Evolutionary conservation across 2,113 vertebrate genomes (phyloP), one percentile per base, ranked within the genome.

Genomic region (Sceloporus undulatus): DNA sequence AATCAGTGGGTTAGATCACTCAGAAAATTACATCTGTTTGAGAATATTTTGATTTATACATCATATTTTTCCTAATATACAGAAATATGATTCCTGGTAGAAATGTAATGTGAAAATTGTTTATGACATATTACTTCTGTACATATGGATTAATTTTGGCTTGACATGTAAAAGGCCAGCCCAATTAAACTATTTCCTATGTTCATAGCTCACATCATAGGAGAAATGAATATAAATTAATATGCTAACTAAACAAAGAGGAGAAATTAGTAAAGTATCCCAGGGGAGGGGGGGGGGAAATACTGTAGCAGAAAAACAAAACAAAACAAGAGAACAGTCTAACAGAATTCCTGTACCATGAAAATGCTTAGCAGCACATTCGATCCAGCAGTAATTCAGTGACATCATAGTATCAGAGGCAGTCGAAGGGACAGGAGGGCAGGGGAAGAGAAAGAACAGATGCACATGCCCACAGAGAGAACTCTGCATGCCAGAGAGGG

Each of bases 281-380:
- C 8, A 11, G 52, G 42, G 5, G 10, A 14, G 8, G 21, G 21
- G 8, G 21, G 21, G 14, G 13, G 34, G 25, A 5, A 13, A 18
- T 85, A 14, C 56, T 40, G 27, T 27, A 85, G 70, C 56, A 8
- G 18, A 84, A n/a, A 56, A n/a, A 14, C 2, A 34, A 34, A 34
- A 34, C 34, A 34, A 34, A 5, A 5, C 48, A 48, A 48, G 48
- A 84, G 38, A 34, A 34, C 11, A 59, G 23, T 3, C 71, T 9
- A 48, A 38, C 84, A 48, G 27, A 77, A 65, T 6, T 42, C 19
- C 25, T 34, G 40, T 29, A 48, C 56, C 56, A 65, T 77, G 75
- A 62, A 79, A 68, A 79, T 40, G 40, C 62, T 78, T 52, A 86
- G 34, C 62, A 68, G 56, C 40, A 68, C 59, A 78, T 79, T 79